Conservation (phyloP, 2,797 vertebrate genomes). For the Ctenochaetus hawaiiensis region DNA sequence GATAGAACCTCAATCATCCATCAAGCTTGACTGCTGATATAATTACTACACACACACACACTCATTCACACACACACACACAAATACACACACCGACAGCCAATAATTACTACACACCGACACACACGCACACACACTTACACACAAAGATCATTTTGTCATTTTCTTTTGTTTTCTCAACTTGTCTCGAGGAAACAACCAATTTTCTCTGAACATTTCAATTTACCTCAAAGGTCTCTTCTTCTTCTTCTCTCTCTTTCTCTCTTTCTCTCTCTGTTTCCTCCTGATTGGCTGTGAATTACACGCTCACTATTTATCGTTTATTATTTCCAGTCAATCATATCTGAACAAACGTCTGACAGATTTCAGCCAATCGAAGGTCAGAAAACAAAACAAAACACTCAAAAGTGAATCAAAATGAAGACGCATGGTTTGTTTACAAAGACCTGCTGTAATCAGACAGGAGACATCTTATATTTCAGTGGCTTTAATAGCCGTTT, state of each 20-base stretch:
- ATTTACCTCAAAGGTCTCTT: conserved; percentile 45
- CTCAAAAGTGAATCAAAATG: too few relatives aligned
- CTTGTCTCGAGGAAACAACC: conserved; percentile 65
- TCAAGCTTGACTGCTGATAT: conserved; percentile 70
- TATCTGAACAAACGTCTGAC: neutral
- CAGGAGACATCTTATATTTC: too few relatives aligned
- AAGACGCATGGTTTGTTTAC: too few relatives aligned
- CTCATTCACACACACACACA: conserved; percentile 40
- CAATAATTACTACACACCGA: conserved; percentile 50
- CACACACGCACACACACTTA: conserved; percentile 42
- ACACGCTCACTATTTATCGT: conserved; percentile 14
- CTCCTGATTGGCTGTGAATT: conserved; percentile 23
- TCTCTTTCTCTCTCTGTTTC: neutral
- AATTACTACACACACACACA: conserved; percentile 69
- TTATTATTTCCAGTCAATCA: conserved; percentile 25
- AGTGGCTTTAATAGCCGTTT: too few relatives aligned
- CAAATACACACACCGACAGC: conserved; percentile 46
- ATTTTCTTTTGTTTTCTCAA: conserved; percentile 51
- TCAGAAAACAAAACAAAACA: too few relatives aligned
- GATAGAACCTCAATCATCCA: conserved; percentile 72
- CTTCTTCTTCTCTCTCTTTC: neutral
- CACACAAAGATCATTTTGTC: conserved; percentile 45
- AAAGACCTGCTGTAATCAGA: too few relatives aligned
- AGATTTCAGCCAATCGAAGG: conserved; percentile 14
- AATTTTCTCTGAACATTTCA: conserved; percentile 66